Percentiles rank a stretch among this genome's conserved stretches.
Conservation (phyloP, 2,888 invertebrate species). For the Morpho helenor region DNA sequence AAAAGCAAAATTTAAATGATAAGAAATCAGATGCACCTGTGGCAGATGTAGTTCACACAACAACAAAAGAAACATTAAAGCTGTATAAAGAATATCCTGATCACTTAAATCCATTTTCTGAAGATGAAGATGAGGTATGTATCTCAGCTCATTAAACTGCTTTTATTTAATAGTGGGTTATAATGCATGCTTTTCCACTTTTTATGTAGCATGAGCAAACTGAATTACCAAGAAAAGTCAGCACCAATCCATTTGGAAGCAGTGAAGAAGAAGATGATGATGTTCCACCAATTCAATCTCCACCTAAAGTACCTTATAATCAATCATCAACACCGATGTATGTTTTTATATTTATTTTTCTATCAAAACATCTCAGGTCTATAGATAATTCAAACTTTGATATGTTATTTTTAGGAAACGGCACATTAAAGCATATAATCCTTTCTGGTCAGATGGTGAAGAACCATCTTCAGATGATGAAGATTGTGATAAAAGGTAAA, state of each 20-base stretch:
- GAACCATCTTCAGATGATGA: slow-evolving; percentile 80
- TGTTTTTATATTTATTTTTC: slow-evolving; percentile 28
- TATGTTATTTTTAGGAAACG: slow-evolving; percentile 49
- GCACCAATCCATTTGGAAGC: slow-evolving; percentile 85
- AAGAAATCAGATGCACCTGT: slow-evolving; percentile 31
- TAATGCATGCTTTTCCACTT: slow-evolving; percentile 25
- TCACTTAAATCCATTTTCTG: slow-evolving; percentile 90
- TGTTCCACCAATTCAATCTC: slow-evolving; percentile 49
- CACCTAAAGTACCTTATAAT: slow-evolving; percentile 37
- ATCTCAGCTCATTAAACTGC: not conserved
- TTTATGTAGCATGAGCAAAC: slow-evolving; percentile 27
- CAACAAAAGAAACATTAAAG: slow-evolving; percentile 15
- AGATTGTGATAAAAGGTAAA: slow-evolving; percentile 48
- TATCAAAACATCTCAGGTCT: too few species aligned
- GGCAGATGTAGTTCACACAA: slow-evolving; percentile 4
- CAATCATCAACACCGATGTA: slow-evolving; percentile 51
- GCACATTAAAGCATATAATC: slow-evolving; percentile 81
- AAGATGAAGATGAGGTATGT: slow-evolving; percentile 77
- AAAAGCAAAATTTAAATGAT: slow-evolving; percentile 43
- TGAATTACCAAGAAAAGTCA: slow-evolving; percentile 47
- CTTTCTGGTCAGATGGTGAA: slow-evolving; percentile 87
- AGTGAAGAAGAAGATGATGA: slow-evolving; percentile 80
- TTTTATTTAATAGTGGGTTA: not conserved
- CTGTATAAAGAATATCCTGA: slow-evolving; percentile 81
- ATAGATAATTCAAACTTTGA: too few species aligned